Base-by-base conservation (phyloP, 2,888 invertebrate species). In the Campopleginae sp. region DNA sequence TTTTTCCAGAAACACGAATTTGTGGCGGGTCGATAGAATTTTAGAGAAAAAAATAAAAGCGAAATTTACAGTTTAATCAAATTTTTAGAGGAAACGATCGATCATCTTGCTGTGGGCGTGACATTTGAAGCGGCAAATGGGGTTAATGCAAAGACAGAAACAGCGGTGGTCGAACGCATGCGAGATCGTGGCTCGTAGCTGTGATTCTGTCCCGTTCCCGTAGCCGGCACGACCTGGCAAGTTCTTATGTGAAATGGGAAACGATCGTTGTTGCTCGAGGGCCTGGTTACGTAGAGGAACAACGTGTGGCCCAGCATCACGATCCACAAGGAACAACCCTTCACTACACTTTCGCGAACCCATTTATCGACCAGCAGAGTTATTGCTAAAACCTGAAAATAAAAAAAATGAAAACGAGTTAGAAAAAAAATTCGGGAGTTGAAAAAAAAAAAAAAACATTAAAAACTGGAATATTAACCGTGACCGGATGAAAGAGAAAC, bases 301-400 rank as follows among this genome's bases (percentile, higher is more conserved):
- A 89, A 86, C 74, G 89, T 79, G 31, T 93, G 93, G 38, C 93
- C 92, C 80, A 92, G 80, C 82, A 92, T 90, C 76, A 92, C 85
- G 27, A 91, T 91, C 90, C 90, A 91, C 23, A 93, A 85, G 4
- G 89, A 92, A 77, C 89, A 91, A 75, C 91, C 92, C 80, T 92
- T 93, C 8, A 96, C 96, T 0, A 97, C 95, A 88, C 97, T 97
- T 91, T 97, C 97, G 86, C 97, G 93, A 12, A 97, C 95, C 97
- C 97, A 97, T 91, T 96, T 96, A 89, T 97, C 97, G 86, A 98
- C 96, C 65, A 91, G 84, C 54, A 91, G 79, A 33, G 92, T 92
- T 17, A 92, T 97, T 0, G 97, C 96, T 90, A 97, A 94, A 97
- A 98, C 96, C 96, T 96, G 90, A 80, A 87, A 88, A 88, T 96